Evolutionary conservation across 2,797 vertebrate species (phyloP).

Genomic region (Ctenosaura bakeri): DNA sequence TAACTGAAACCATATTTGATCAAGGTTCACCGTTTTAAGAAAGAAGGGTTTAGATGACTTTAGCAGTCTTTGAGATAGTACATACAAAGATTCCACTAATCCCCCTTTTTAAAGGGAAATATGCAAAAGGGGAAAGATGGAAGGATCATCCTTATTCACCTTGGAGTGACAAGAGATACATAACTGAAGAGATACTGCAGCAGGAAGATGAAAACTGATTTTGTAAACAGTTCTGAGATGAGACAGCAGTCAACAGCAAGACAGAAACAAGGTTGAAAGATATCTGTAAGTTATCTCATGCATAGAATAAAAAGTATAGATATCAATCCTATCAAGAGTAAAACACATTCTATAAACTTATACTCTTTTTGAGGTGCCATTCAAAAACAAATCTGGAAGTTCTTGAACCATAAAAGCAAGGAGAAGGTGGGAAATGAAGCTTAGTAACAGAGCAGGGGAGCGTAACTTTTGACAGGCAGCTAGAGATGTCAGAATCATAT

Average conservation of each 20-base stretch:
- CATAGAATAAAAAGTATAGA: slow-evolving; percentile 1
- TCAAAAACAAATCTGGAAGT: slow-evolving; percentile 23
- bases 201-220: slow-evolving; percentile 12
- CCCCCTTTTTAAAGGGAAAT: too few species aligned
- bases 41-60: background rate
- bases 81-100: background rate
- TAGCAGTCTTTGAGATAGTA: background rate
- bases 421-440: background rate
- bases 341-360: slow-evolving; percentile 18
- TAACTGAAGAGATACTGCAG: slow-evolving; percentile 5
- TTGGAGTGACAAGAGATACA: slow-evolving; percentile 17
- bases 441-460: background rate
- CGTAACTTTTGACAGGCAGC: background rate
- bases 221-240: slow-evolving; percentile 21
- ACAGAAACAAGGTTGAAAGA: slow-evolving; percentile 32
- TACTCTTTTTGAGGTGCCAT: slow-evolving; percentile 4
- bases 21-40: background rate
- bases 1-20: background rate
- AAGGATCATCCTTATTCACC: slow-evolving; percentile 22
- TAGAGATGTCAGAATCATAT: slow-evolving; percentile 24
- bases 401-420: slow-evolving; percentile 25
- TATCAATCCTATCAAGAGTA: slow-evolving; percentile 31
- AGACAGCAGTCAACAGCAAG: slow-evolving; percentile 22
- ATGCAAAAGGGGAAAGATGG: background rate
- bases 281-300: slow-evolving; percentile 34